Base-by-base conservation (phyloP, 2,113 vertebrate genomes). In the Mormyrus iriodes region DNA sequence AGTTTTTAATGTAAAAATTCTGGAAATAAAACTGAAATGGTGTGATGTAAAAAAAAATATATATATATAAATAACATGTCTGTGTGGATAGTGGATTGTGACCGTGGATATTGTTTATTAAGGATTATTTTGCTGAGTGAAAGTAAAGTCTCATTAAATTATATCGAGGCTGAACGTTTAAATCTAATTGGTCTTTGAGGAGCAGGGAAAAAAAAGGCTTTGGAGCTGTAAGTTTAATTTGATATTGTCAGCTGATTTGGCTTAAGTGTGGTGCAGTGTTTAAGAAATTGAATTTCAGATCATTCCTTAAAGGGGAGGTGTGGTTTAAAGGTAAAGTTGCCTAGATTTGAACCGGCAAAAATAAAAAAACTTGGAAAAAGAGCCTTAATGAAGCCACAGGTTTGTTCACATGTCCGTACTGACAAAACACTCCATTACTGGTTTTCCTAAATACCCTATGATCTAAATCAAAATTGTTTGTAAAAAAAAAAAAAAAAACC, bases 381-480 rank as follows among this genome's bases (percentile, higher is more conserved):
- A 98, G 98, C 98, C 98, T 99, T 98, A 97, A 99, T 97, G 96
- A 96, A 98, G 97, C 97, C 94, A 94, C 95, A 92, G 94, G 92
- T 95, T 93, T 94, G 94, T 94, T 94, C 89, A 88, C 95, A n/a
- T n/a, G 92, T 95, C 93, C 93, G 90, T 93, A 95, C 94, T 93
- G 93, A 93, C 94, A 93, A 94, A 93, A 89, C 93, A 92, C 95
- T 93, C 91, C 94, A 94, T 94, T 93, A 93, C 90, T 90, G 88
- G 89, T 92, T 93, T 93, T 94, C 92, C 90, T 94, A 94, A 93
- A 93, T 94, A 93, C 93, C 95, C 94, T 95, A 93, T 95, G 95
- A 94, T 93, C 92, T 94, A 95, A 93, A 92, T 91, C 88, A 93
- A 91, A 93, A 93, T 92, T 91, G 91, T 91, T 92, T 96, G 97